phyloP scores from a whole-genome alignment of 2,113 vertebrate genomes.

The Anthoscopus minutus region DNA sequence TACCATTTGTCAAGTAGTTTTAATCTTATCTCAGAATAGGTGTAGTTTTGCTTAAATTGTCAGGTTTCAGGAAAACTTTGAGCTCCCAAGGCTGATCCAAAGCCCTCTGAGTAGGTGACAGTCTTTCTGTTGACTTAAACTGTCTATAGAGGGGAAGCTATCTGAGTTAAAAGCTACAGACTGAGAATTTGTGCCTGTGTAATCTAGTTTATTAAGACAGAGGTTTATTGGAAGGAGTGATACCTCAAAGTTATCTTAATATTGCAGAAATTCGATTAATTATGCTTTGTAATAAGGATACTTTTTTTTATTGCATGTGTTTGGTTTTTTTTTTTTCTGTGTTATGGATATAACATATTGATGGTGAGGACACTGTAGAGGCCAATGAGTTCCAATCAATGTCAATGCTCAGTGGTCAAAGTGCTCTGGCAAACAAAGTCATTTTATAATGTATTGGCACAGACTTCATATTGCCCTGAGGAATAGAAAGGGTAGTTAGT shows the following conservation, averaged over 20 bases:
- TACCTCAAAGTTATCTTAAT: neutral
- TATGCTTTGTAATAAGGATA: neutral
- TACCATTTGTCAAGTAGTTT: neutral
- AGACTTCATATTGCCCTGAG: neutral
- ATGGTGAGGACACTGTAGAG: neutral
- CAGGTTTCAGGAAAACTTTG: conserved; percentile 24
- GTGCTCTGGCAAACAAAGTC: neutral
- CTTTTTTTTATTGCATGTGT: neutral
- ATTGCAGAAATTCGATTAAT: neutral
- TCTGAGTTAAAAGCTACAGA: neutral
- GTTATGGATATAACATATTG: neutral
- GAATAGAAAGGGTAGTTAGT: neutral
- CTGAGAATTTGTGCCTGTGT: neutral
- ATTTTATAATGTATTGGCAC: neutral
- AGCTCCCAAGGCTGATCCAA: conserved; percentile 17
- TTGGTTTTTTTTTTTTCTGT: neutral
- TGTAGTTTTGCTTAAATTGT: conserved; percentile 13
- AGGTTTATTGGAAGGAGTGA: neutral
- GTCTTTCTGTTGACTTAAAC: conserved; percentile 19
- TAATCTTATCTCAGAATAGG: conserved; percentile 47
- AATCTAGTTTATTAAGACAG: neutral
- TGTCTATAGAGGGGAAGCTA: neutral
- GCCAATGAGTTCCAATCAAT: conserved; percentile 19
- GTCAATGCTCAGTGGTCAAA: neutral
- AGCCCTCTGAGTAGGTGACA: conserved; percentile 18